Evolutionary conservation across 1,140 invertebrate species (phyloP), one percentile per base, ranked within the genome.

Genomic region (Trichoplusia ni): DNA sequence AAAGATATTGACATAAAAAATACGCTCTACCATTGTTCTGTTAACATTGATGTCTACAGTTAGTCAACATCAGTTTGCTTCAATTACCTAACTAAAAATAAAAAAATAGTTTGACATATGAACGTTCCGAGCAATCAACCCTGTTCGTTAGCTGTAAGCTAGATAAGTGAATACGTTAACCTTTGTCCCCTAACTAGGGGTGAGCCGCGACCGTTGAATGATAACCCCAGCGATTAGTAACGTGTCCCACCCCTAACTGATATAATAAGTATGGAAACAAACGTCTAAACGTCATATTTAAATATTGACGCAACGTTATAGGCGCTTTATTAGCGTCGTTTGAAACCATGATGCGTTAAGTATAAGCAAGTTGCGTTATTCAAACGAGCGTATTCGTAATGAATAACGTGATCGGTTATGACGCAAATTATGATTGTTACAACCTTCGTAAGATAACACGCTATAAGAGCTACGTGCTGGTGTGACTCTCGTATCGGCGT

Each of bases 131-230:
- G 21, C 40, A 40, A 65, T 62, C 66, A 72, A 68, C 75, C 70
- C 70, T 38, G 35, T 54, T 54, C 33, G 51, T 54, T 54, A 51
- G 11, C 33, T 38, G 35, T 38, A 37, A 38, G 33, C 54, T 68
- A 67, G 76, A 82, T 77, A 79, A 81, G 70, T 76, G 77, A 79
- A 81, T 80, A 61, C 73, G 75, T 80, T 84, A 81, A 78, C 79
- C 75, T 81, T 74, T 74, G 64, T 65, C 53, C 75, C 71, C 49
- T 63, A 64, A 54, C 54, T 54, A 42, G 49, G 64, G 70, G 60
- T 75, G 71, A 64, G 64, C 47, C 11, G 47, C 31, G 64, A 70
- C 72, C 67, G 72, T 72, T 75, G 65, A n/a, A 37, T 67, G 61
- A 64, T 40, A 73, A 64, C 68, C 46, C 49, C 31, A 33, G 37